A percentile compares a stretch with the other conserved stretches of the same genome.
phyloP scores from a whole-genome alignment of 2,888 invertebrate species.

The Iphiclides podalirius region DNA sequence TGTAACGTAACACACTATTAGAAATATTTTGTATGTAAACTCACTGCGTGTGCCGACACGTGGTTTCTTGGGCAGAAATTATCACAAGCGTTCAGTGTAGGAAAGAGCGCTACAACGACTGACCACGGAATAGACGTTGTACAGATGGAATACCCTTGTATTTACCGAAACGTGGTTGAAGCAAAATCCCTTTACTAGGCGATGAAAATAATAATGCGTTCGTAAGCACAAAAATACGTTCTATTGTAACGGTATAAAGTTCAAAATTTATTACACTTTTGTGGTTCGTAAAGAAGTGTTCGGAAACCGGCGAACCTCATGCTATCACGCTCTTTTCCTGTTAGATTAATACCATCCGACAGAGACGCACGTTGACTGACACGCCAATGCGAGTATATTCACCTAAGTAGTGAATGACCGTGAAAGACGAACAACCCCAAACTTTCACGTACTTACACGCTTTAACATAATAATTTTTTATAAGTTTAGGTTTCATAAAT shows the following conservation, averaged over 20 bases:
- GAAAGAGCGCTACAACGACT: slow-evolving; percentile 26
- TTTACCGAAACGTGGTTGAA: slow-evolving; percentile 38
- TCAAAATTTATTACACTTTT: slow-evolving; percentile 27
- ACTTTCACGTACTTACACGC: slow-evolving; percentile 2
- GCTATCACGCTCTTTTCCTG: slow-evolving; percentile 8
- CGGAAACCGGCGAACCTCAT: neutral
- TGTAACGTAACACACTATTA: too few relatives aligned
- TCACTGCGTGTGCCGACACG: slow-evolving; percentile 41
- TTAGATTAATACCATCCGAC: neutral
- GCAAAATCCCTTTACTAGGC: slow-evolving; percentile 47
- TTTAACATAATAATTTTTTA: neutral
- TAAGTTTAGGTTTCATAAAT: neutral
- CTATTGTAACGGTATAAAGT: slow-evolving; percentile 18
- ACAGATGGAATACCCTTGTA: slow-evolving; percentile 42
- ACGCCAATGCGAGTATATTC: slow-evolving; percentile 1
- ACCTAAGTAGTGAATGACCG: slow-evolving; percentile 8
- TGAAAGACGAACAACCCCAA: neutral
- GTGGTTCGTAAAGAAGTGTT: neutral
- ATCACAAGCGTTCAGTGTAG: slow-evolving; percentile 18
- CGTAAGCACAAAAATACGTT: slow-evolving; percentile 39
- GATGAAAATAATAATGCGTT: slow-evolving; percentile 50
- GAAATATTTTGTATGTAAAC: slow-evolving; percentile 33
- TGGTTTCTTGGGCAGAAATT: slow-evolving; percentile 32
- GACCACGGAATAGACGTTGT: slow-evolving; percentile 41
- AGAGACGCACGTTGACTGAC: slow-evolving; percentile 1